phyloP scores from a whole-genome alignment of 2,797 vertebrate species.

The Syndactyla subalaris region DNA sequence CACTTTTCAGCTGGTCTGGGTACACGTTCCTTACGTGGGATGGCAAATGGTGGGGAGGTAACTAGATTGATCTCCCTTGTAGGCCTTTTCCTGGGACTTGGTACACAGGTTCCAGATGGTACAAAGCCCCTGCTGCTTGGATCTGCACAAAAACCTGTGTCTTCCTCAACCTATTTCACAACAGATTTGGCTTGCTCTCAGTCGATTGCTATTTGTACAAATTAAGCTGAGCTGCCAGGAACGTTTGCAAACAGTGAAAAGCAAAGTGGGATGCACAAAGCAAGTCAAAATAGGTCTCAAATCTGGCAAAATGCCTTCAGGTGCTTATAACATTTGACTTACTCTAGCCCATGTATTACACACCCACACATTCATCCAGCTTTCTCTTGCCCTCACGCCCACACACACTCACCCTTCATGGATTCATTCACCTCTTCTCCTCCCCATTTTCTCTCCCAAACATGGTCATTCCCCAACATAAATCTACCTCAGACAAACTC shows the following conservation, averaged over 20 bases:
- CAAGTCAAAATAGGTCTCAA: slow-evolving; percentile 39
- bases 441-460: background rate
- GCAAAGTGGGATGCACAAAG: slow-evolving; percentile 53
- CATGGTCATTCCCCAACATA: background rate
- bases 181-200: slow-evolving; percentile 39
- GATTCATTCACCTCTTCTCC: slow-evolving; percentile 38
- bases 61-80: slow-evolving; percentile 32
- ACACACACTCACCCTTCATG: background rate
- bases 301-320: slow-evolving; percentile 28
- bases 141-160: slow-evolving; percentile 43
- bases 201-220: slow-evolving; percentile 60
- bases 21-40: background rate
- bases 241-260: slow-evolving; percentile 63
- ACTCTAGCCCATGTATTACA: slow-evolving; percentile 17
- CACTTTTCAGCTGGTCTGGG: slow-evolving; percentile 30
- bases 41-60: slow-evolving; percentile 29
- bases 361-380: slow-evolving; percentile 39
- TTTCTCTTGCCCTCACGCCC: background rate
- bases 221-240: slow-evolving; percentile 53
- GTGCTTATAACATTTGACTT: slow-evolving; percentile 49
- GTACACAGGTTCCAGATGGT: slow-evolving; percentile 65
- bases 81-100: slow-evolving; percentile 34
- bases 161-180: slow-evolving; percentile 62
- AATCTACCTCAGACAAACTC: background rate
- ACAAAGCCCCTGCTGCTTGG: slow-evolving; percentile 57